Base-by-base conservation (phyloP, 2,113 vertebrate genomes). In the Myrmecophaga tridactyla region DNA sequence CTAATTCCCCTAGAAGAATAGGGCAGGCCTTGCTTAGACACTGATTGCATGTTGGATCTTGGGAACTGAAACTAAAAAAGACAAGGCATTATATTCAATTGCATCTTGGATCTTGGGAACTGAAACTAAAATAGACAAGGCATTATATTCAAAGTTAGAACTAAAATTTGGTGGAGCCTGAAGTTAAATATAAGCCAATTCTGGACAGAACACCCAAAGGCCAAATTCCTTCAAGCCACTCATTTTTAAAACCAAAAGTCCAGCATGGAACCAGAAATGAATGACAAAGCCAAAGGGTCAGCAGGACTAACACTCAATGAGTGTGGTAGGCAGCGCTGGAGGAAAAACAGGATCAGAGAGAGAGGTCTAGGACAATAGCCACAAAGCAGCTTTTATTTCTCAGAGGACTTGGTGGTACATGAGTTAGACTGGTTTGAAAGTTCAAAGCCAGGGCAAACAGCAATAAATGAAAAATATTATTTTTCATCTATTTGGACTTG, bases 381-480 rank as follows among this genome's bases (percentile, higher is more conserved):
- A 48, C 70, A 36, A n/a, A 86, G 63, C 6, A 23, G 43, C 51
- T 94, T 95, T 95, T 78, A 63, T 83, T 76, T 85, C 92, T 85
- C 90, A 83, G 73, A 41, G 21, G 31, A 86, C 56, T 41, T 21
- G 13, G 15, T 43, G 18, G 18, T 43, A 53, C 4, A 2, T 43
- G 69, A 96, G 21, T 94, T 75, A 96, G 17, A 34, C 51, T 56
- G 34, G 60, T n/a, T 90, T 73, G 53, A 72, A 90, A 92, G 90
- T 95, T 94, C 90, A 95, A 94, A 69, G 67, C 56, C 12, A 90
- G 90, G 82, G 29, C 81, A 94, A 78, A 89, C 23, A 78, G 41
- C 51, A 92, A 21, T 27, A 90, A 78, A 89, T 89, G 36, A 60
- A 51, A 78, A 82, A 63, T 53, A 90, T 65, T 86, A 43, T 86